phyloP scores from a whole-genome alignment of 2,797 vertebrate genomes.

The Xerus rutilus region DNA sequence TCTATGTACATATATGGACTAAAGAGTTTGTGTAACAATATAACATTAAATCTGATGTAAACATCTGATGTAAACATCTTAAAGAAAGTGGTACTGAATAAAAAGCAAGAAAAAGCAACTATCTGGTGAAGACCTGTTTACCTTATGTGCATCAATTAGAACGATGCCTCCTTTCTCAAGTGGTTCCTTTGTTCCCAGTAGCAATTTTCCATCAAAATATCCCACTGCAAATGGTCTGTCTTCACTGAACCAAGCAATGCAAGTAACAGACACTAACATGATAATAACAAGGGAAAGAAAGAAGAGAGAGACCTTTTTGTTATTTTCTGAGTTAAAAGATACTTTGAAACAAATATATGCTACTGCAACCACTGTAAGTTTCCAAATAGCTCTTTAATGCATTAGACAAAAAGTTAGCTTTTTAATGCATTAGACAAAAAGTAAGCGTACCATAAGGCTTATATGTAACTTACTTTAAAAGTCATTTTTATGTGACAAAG shows the following conservation, averaged over 20 bases:
- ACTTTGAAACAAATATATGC: conserved; percentile 6
- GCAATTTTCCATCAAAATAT: conserved; percentile 96
- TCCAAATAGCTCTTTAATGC: not conserved
- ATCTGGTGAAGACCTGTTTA: conserved; percentile 78
- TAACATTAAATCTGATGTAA: conserved; percentile 51
- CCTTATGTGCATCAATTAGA: conserved; percentile 97
- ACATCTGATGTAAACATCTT: not conserved
- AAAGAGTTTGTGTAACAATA: conserved; percentile 41
- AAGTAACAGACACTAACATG: conserved; percentile 88
- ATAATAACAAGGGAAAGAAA: not conserved
- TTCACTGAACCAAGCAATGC: conserved; percentile 96
- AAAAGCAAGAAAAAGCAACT: not conserved
- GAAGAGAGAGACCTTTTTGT: conserved; percentile 19
- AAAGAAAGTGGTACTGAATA: conserved; percentile 25
- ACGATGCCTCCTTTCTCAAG: conserved; percentile 94
- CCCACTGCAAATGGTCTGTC: conserved; percentile 96
- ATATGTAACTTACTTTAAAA: conserved; percentile 11
- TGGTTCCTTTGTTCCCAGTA: conserved; percentile 94
- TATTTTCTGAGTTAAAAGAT: conserved; percentile 18
- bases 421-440: conserved; percentile 42
- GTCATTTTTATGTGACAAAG: conserved; percentile 44
- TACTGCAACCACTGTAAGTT: not conserved
- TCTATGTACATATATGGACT: not conserved
- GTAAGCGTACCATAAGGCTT: not conserved
- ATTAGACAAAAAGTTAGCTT: conserved; percentile 31